Conservation (phyloP, 2,888 invertebrate species). For the Andrena praecox region DNA sequence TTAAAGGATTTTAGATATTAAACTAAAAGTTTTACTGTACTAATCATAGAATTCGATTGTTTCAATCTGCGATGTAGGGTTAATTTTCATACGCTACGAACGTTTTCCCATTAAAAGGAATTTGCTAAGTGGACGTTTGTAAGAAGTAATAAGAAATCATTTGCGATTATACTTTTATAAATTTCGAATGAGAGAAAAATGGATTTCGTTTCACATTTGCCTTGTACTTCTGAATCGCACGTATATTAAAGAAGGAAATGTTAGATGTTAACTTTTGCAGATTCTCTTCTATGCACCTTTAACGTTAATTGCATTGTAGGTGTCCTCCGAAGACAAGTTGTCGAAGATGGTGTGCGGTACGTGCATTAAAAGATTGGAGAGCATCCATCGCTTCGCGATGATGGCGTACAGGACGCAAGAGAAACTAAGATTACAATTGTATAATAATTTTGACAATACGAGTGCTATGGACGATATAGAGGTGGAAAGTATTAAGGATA, state of each 20-base stretch:
- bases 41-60: constrained; percentile 1
- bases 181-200: too few relatives aligned
- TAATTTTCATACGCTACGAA: constrained; percentile 1
- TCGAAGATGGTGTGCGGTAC: constrained; percentile 90
- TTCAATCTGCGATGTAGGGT: neutral
- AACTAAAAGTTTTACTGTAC: neutral
- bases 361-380: constrained; percentile 88
- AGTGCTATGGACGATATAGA: constrained; percentile 68
- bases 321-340: constrained; percentile 88
- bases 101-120: too few relatives aligned
- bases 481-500: constrained; percentile 75
- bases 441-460: constrained; percentile 58
- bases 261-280: neutral
- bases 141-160: too few relatives aligned
- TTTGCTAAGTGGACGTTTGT: too few relatives aligned
- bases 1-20: constrained; percentile 1
- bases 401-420: constrained; percentile 89
- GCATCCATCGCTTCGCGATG: constrained; percentile 89
- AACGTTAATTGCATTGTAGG: constrained; percentile 83
- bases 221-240: neutral
- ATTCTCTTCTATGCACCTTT: neutral
- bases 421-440: constrained; percentile 85
- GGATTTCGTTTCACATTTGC: neutral
- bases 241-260: neutral
- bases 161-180: too few relatives aligned